Evolutionary conservation across 2,888 invertebrate genomes (phyloP), one percentile per base, ranked within the genome.

Genomic region (Aspidiotus rigidus): DNA sequence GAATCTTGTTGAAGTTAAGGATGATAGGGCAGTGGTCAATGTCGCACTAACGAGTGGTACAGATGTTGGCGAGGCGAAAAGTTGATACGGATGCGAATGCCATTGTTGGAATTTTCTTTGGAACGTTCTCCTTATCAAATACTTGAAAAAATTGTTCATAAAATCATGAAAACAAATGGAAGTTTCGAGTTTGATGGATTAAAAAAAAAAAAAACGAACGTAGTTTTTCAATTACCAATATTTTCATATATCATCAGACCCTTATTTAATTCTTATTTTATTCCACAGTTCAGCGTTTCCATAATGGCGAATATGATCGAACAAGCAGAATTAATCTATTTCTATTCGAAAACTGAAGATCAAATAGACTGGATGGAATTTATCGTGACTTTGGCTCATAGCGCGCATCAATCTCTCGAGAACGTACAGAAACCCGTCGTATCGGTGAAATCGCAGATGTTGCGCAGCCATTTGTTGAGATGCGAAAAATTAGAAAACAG

Each of bases 211-310:
- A 5, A 28, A 28, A 28, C 5, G 5, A 28, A 28, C 28, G 5
- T 5, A 49, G 6, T 49, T 13, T 49, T 6, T 6, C 49, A 2
- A n/a, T 3, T 49, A 49, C n/a, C 10, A 49, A 49, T 3, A n/a
- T 49, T n/a, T n/a, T 49, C 10, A n/a, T 49, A n/a, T 49, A 49
- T 3, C 49, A 49, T 13, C n/a, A 49, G 49, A 28, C 28, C 2
- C 1, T 2, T 2, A 49, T 49, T 6, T 49, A 49, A 13, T 49
- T 6, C n/a, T 49, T 11, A 49, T 49, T 49, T 28, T 28, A 28
- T 28, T 28, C 28, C 78, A 49, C 75, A 84, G 83, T 82, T 84
- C 74, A 83, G 84, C 17, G 79, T 83, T 44, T 83, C 84, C 7
- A 81, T 83, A 28, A 75, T 84, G 71, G 79, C 81, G 10, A 78